Percentiles rank a stretch among this genome's conserved stretches.
Evolutionary conservation across 2,113 vertebrate genomes (phyloP).

Genomic region (Cyprinodon brontotheroides): DNA sequence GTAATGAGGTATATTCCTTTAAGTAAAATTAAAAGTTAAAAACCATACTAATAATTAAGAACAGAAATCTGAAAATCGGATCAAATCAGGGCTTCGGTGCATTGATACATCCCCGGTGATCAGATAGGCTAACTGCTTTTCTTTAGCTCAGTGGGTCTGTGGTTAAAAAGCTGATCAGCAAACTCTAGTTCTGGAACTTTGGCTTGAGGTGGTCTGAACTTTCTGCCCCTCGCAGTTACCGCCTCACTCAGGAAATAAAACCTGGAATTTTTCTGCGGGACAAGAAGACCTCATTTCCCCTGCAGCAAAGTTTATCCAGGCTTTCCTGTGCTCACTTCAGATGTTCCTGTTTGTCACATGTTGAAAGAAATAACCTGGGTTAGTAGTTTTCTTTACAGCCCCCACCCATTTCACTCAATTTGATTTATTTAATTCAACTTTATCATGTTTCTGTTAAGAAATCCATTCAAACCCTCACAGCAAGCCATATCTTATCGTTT

Average conservation of each 20-base stretch:
- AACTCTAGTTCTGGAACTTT: slow-evolving; percentile 50
- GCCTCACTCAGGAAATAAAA: slow-evolving; percentile 76
- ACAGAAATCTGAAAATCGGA: no score
- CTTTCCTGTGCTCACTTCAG: slow-evolving; percentile 69
- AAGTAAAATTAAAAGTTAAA: no score
- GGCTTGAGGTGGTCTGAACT: slow-evolving; percentile 44
- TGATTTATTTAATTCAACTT: slow-evolving; percentile 3
- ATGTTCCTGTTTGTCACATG: slow-evolving; percentile 42
- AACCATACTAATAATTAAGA: no score
- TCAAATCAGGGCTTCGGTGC: no score
- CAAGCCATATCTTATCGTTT: not conserved
- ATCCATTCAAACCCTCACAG: not conserved
- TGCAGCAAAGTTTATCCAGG: slow-evolving; percentile 72
- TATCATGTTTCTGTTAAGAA: no score
- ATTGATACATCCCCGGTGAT: not conserved
- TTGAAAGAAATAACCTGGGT: slow-evolving; percentile 30
- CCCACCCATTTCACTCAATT: not conserved
- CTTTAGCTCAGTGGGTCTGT: slow-evolving; percentile 10
- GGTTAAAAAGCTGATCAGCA: slow-evolving; percentile 11
- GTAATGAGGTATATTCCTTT: no score
- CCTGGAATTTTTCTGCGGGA: slow-evolving; percentile 60
- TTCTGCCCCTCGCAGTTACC: slow-evolving; percentile 65
- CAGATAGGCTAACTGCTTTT: slow-evolving; percentile 8
- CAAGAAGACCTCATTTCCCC: slow-evolving; percentile 55
- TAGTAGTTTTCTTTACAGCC: slow-evolving; percentile 24